A percentile compares a stretch with the other conserved stretches of the same genome.
Evolutionary conservation across 2,888 invertebrate species (phyloP).

Genomic region (Bruchidius siliquastri): DNA sequence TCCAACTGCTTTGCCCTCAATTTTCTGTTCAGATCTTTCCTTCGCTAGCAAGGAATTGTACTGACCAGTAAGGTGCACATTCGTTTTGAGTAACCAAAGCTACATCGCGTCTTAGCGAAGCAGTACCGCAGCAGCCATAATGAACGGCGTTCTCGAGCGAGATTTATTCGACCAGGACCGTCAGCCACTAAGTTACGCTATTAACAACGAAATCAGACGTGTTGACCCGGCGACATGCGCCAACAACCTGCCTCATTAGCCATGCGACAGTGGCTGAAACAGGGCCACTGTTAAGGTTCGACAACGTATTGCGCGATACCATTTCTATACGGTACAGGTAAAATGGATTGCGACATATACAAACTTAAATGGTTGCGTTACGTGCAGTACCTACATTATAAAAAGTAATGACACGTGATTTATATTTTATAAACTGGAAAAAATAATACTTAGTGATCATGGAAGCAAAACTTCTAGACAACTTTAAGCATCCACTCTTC

Average conservation of each 20-base stretch:
- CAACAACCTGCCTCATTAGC: conserved; percentile 33
- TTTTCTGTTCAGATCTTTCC: too few relatives aligned
- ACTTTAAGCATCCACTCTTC: too few relatives aligned
- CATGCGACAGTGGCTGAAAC: conserved; percentile 25
- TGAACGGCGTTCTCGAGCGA: not conserved
- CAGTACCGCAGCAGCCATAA: not conserved
- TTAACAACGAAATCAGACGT: conserved; percentile 25
- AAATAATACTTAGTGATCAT: not conserved
- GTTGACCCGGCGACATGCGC: conserved; percentile 25
- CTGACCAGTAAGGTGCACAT: too few relatives aligned
- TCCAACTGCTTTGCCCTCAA: too few relatives aligned
- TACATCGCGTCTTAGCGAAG: not conserved
- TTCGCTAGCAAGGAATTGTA: too few relatives aligned
- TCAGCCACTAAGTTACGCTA: conserved; percentile 34
- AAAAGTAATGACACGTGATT: not conserved
- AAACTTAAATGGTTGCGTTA: not conserved
- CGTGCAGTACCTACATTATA: not conserved
- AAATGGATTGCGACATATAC: not conserved
- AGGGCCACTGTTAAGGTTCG: not conserved
- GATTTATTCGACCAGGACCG: not conserved
- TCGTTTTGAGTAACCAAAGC: too few relatives aligned
- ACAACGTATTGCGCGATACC: not conserved
- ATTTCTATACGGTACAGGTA: not conserved
- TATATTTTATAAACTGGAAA: too few relatives aligned
- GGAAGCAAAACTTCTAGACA: conserved; percentile 1